phyloP scores from a whole-genome alignment of 2,888 invertebrate genomes.

The Apotomis turbidana region DNA sequence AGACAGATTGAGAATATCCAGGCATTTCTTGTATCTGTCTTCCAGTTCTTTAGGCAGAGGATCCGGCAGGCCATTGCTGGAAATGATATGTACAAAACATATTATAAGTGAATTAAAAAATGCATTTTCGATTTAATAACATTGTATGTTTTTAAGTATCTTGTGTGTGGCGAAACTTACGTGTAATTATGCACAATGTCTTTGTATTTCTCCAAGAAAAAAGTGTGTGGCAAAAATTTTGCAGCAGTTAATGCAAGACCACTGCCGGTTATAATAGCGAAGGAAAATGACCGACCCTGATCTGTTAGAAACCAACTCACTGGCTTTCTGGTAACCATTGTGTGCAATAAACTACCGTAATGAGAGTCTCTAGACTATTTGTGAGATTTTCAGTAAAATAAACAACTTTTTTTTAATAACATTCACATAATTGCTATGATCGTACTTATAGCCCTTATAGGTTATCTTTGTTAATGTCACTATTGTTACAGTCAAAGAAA shows the following conservation, averaged over 20 bases:
- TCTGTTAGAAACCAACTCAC: constrained; percentile 83
- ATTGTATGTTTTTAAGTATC: background rate
- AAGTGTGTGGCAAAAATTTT: constrained; percentile 85
- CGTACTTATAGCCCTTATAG: background rate
- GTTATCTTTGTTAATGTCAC: constrained; percentile 9
- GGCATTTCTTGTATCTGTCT: constrained; percentile 81
- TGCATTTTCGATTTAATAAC: background rate
- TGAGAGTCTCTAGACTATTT: background rate
- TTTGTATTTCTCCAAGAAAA: constrained; percentile 84
- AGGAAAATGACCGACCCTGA: constrained; percentile 79
- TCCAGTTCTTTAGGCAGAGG: constrained; percentile 78
- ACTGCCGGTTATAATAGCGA: constrained; percentile 71
- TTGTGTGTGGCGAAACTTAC: constrained; percentile 64
- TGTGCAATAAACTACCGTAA: constrained; percentile 18
- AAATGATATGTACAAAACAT: constrained; percentile 51
- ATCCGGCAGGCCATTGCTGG: constrained; percentile 85
- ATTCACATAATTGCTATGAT: background rate
- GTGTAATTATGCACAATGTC: constrained; percentile 86
- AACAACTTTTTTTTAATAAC: background rate
- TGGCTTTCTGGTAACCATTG: constrained; percentile 64
- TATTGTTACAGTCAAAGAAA: background rate
- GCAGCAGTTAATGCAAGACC: constrained; percentile 77
- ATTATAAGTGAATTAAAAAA: constrained; percentile 19
- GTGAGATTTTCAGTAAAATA: background rate
- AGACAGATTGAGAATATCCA: constrained; percentile 84